These are phyloP conservation scores for Carcharodon carcharias DNA, from an alignment of 2,797 vertebrate species.

Conservation along the genomic window DNA sequence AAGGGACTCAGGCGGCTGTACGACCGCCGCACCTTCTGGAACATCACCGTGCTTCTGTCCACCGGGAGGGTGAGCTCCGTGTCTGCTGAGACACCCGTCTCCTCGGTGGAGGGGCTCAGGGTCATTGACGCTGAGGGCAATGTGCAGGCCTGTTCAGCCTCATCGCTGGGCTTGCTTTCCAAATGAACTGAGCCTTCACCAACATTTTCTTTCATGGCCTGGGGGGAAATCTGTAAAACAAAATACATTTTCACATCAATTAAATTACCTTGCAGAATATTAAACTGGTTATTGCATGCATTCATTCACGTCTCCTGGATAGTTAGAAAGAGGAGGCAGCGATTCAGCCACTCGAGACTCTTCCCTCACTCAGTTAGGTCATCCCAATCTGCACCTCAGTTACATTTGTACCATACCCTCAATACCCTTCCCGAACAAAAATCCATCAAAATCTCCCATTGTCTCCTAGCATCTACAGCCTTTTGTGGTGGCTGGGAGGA, in stretches of 20 bases:
- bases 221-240: slow-evolving; percentile 40
- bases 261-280: neutral
- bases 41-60: slow-evolving; percentile 52
- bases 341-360: neutral
- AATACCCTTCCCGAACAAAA: too few relatives aligned
- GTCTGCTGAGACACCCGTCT: neutral
- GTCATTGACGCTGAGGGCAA: neutral
- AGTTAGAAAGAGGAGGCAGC: too few relatives aligned
- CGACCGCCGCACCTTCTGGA: slow-evolving; percentile 61
- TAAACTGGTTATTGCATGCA: too few relatives aligned
- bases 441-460: too few relatives aligned
- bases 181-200: neutral
- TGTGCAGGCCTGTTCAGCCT: neutral
- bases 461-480: too few relatives aligned
- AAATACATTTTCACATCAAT: neutral
- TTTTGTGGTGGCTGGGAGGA: too few relatives aligned
- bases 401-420: too few relatives aligned
- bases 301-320: too few relatives aligned
- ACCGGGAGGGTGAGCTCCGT: neutral
- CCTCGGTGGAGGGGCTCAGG: neutral
- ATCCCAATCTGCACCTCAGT: too few relatives aligned
- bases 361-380: too few relatives aligned
- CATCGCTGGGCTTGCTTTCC: too few relatives aligned
- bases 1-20: slow-evolving; percentile 55
- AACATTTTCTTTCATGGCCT: slow-evolving; percentile 51